Percentiles rank a stretch among this genome's conserved stretches.
Evolutionary conservation across 2,113 vertebrate genomes (phyloP).

Genomic region (Varanus komodoensis): DNA sequence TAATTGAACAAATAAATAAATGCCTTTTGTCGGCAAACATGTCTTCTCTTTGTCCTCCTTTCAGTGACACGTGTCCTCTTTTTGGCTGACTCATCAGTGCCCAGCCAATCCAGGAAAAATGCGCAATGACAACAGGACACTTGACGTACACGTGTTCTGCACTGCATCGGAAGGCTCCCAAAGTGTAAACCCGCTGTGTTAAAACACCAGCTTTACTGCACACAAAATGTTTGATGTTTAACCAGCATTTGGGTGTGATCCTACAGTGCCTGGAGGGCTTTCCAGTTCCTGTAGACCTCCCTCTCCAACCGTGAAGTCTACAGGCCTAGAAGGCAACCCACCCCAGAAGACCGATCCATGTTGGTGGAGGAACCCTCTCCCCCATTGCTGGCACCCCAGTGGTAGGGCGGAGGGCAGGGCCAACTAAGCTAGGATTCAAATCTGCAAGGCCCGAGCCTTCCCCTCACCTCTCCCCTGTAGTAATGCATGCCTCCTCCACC

Average conservation of each 20-base stretch:
- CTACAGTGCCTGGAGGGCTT: not conserved
- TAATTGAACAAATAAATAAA: too few relatives aligned
- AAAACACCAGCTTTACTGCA: not conserved
- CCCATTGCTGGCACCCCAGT: not conserved
- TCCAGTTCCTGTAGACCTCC: not conserved
- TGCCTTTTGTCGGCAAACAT: too few relatives aligned
- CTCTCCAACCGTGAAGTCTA: not conserved
- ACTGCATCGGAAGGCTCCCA: not conserved
- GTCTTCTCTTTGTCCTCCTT: too few relatives aligned
- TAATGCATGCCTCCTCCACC: not conserved
- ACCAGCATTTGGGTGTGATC: not conserved
- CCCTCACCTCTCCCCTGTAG: too few relatives aligned
- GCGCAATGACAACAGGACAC: not conserved
- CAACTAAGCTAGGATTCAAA: too few relatives aligned
- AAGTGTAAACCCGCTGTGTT: not conserved
- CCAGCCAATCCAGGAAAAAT: not conserved
- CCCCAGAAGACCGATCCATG: too few relatives aligned
- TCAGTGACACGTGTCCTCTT: too few relatives aligned
- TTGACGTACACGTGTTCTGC: not conserved
- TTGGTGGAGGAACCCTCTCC: not conserved
- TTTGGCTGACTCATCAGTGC: too few relatives aligned
- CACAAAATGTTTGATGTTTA: not conserved
- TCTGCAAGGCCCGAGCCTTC: too few relatives aligned
- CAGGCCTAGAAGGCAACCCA: not conserved
- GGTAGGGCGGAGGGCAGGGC: too few relatives aligned